Percentiles rank a stretch among this genome's conserved stretches.
Conservation (phyloP, 2,113 vertebrate genomes). For the Raphicerus campestris region DNA sequence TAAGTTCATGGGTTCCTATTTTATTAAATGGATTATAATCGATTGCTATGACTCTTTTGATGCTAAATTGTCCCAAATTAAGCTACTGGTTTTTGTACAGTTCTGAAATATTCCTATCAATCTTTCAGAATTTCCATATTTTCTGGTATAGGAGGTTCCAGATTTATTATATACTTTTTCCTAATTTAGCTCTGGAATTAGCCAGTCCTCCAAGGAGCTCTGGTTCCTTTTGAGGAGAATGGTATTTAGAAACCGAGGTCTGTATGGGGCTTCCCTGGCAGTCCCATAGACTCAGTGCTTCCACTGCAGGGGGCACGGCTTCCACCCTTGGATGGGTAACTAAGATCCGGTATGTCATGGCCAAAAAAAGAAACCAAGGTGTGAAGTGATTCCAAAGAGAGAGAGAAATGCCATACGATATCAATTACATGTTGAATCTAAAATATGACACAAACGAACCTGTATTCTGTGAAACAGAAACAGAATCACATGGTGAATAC, state of each 20-base stretch:
- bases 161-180: background rate
- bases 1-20: background rate
- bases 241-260: background rate
- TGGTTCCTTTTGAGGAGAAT: background rate
- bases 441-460: background rate
- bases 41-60: background rate
- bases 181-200: background rate
- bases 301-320: fast-evolving
- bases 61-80: background rate
- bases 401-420: background rate
- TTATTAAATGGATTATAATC: background rate
- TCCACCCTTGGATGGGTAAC: background rate
- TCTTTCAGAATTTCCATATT: background rate
- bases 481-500: background rate
- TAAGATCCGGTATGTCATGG: background rate
- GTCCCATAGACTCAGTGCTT: background rate
- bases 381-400: background rate
- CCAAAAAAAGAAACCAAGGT: background rate
- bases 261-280: background rate
- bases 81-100: background rate
- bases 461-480: background rate
- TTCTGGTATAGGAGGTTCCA: background rate
- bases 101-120: background rate
- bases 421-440: background rate
- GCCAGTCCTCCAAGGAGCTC: background rate